Percentiles rank a stretch among this genome's conserved stretches.
Evolutionary conservation across 1,140 invertebrate genomes (phyloP).

Genomic region (Macrosteles quadrilineatus): DNA sequence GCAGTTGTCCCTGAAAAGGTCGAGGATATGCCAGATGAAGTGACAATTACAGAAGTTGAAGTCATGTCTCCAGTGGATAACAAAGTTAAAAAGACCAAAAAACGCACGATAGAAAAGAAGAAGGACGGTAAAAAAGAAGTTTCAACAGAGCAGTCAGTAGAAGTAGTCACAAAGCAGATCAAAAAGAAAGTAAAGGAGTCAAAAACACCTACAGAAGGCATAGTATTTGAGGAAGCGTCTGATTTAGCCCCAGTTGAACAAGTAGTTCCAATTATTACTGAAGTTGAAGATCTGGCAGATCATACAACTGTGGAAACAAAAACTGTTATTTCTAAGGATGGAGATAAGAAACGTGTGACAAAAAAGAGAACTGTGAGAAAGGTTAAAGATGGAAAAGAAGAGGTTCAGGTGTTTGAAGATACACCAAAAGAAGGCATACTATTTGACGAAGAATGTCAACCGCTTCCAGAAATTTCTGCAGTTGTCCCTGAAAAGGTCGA

Average conservation of each 20-base stretch:
- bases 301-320: constrained; percentile 42
- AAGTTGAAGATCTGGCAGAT: constrained; percentile 14
- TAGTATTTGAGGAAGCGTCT: constrained; percentile 21
- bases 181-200: neutral
- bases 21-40: constrained; percentile 21
- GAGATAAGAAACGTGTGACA: constrained; percentile 24
- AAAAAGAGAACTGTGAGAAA: constrained; percentile 35
- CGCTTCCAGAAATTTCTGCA: constrained; percentile 30
- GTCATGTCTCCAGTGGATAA: constrained; percentile 35
- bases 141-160: constrained; percentile 43
- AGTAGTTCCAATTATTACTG: constrained; percentile 45
- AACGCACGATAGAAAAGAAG: constrained; percentile 42
- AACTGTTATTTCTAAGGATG: constrained; percentile 40
- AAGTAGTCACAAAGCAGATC: constrained; percentile 46
- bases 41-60: constrained; percentile 39
- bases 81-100: constrained; percentile 43
- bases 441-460: constrained; percentile 37
- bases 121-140: constrained; percentile 40
- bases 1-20: constrained; percentile 42
- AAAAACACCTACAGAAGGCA: neutral
- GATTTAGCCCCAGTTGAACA: constrained; percentile 34
- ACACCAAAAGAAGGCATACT: constrained; percentile 30
- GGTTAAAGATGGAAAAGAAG: constrained; percentile 37
- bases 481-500: constrained; percentile 32
- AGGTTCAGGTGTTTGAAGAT: constrained; percentile 43